These are phyloP conservation scores for Chymomyza procnemis DNA, from an alignment of 2,888 invertebrate species.

Conservation along the genomic window DNA sequence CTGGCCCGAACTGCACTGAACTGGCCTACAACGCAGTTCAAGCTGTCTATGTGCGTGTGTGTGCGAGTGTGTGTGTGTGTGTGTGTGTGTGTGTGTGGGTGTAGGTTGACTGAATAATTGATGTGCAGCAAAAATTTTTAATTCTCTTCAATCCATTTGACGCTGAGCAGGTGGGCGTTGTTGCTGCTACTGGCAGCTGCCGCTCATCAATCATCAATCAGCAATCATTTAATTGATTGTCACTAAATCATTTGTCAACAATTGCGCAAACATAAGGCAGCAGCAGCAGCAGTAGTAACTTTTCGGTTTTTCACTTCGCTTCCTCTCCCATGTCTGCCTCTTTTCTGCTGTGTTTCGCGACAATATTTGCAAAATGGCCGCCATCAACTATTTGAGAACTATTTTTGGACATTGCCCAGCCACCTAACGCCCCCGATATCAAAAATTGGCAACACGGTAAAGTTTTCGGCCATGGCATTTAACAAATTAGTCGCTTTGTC, in stretches of 20 bases:
- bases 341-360: conserved; percentile 10
- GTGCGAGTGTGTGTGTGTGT: conserved; percentile 3
- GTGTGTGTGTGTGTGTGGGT: neutral
- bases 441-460: conserved; percentile 20
- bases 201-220: conserved; percentile 59
- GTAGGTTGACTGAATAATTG: conserved; percentile 27
- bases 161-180: neutral
- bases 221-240: conserved; percentile 62
- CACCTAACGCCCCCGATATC: neutral
- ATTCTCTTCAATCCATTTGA: conserved; percentile 60
- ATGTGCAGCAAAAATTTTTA: neutral
- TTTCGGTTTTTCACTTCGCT: too few species aligned
- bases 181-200: neutral
- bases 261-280: neutral
- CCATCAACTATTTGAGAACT: conserved; percentile 22
- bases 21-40: neutral
- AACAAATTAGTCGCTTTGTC: conserved; percentile 55
- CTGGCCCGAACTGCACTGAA: neutral
- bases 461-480: conserved; percentile 64
- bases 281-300: conserved; percentile 34
- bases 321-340: too few species aligned
- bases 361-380: conserved; percentile 33
- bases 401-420: too few species aligned
- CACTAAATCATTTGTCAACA: conserved; percentile 68
- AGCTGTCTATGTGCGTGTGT: neutral